Base-by-base conservation (phyloP, 2,113 vertebrate species). In the Limnothrissa miodon region DNA sequence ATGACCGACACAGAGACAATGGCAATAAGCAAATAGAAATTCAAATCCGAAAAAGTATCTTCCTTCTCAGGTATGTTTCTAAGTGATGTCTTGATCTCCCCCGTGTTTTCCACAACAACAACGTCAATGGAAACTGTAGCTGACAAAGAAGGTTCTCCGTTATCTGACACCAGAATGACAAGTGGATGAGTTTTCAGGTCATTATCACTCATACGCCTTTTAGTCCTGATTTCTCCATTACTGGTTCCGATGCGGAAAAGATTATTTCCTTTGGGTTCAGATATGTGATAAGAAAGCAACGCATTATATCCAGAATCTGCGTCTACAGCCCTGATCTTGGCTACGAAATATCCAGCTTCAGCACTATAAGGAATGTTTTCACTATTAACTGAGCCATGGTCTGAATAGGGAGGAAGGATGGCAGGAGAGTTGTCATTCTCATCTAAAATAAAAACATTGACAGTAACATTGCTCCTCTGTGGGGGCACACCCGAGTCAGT, bases 321-420 rank as follows among this genome's bases (percentile, higher is more conserved):
- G 89, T 94, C 94, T 79, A 93, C 86, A 44, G 93, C 93, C 2
- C 88, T 92, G 39, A 93, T 85, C 91, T 94, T 95, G 5, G 95
- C 94, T 80, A 96, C 93, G 87, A 96, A 93, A 88, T 94, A 92
- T n/a, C 92, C 92, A 17, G 94, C 92, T 78, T 91, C 56, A 4
- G 90, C 93, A 78, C 90, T 93, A 1, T 92, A 92, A 36, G 95
- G 93, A 66, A 96, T 93, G 74, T 7, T 93, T 82, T 91, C 91
- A 36, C 87, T 90, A 85, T 89, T 90, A 44, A 88, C 46, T 0
- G 91, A 90, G 45, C 90, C 87, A 0, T 89, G 89, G 8, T 90
- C 84, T 46, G 92, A 92, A 80, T 92, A 91, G 0, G 91, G 91
- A 0, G 89, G 56, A 0, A 91, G 89, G 29, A 91, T 79, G 0